These are phyloP conservation scores for Gallinago paraguaiae DNA, from an alignment of 2,113 vertebrate genomes.

Conservation along the genomic window DNA sequence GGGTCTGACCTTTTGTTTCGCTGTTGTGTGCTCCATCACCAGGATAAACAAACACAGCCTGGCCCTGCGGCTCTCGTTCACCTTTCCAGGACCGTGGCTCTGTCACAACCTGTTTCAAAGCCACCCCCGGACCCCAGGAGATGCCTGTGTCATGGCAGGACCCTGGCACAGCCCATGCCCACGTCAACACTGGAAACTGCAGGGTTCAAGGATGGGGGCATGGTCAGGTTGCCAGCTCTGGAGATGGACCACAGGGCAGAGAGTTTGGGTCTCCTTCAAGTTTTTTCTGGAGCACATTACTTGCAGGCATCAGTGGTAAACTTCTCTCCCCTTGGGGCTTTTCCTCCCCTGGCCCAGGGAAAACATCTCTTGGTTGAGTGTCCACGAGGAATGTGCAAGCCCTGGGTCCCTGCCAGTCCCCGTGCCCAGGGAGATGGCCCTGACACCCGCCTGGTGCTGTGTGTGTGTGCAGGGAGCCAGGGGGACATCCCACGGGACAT, in stretches of 20 bases:
- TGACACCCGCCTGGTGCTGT: accelerated
- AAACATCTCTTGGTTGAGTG: not conserved
- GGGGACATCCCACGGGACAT: accelerated
- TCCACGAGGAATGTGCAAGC: not conserved
- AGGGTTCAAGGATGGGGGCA: not conserved
- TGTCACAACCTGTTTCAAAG: conserved; percentile 62
- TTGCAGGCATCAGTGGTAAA: not conserved
- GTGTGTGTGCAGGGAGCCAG: not conserved
- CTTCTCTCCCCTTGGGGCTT: not conserved
- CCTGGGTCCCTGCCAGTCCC: not conserved
- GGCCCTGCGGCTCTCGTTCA: conserved; percentile 58
- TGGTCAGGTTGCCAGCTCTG: not conserved
- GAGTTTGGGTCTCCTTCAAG: not conserved
- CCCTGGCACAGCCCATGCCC: not conserved
- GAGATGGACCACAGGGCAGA: not conserved
- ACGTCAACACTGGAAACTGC: accelerated
- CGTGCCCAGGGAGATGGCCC: not conserved
- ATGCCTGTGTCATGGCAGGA: not conserved
- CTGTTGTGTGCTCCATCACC: conserved; percentile 47
- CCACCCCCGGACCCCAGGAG: not conserved
- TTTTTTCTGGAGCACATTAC: not conserved
- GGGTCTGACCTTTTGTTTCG: conserved; percentile 66
- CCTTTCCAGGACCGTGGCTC: conserved; percentile 56
- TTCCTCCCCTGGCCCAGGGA: not conserved
- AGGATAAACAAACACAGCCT: conserved; percentile 57